Conservation (phyloP, 2,113 vertebrate genomes). For the Misgurnus anguillicaudatus region DNA sequence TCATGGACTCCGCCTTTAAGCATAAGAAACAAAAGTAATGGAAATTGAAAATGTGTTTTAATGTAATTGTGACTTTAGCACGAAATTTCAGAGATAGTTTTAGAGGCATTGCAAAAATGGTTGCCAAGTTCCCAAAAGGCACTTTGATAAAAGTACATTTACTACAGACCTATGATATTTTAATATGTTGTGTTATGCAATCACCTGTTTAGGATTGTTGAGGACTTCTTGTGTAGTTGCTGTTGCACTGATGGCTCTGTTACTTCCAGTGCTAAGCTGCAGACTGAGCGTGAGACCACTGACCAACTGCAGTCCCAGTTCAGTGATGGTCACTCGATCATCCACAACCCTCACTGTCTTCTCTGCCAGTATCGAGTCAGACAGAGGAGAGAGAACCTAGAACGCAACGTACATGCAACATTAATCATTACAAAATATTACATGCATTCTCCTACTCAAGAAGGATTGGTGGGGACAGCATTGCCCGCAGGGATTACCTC, state of each 20-base stretch:
- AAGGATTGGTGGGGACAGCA: constrained; percentile 2
- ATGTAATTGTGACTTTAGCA: too few species aligned
- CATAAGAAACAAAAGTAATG: too few species aligned
- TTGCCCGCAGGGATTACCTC: constrained; percentile 7
- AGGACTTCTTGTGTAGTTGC: constrained; percentile 86
- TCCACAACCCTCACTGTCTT: constrained; percentile 91
- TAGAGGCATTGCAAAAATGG: too few species aligned
- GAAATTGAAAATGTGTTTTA: too few species aligned
- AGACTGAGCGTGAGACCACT: constrained; percentile 86
- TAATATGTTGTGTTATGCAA: not conserved
- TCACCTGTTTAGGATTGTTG: constrained; percentile 88
- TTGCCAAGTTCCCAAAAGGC: too few species aligned
- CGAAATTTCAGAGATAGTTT: too few species aligned
- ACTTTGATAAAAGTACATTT: too few species aligned
- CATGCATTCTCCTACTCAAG: constrained; percentile 17
- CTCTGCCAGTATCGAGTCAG: constrained; percentile 96
- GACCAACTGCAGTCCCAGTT: constrained; percentile 90
- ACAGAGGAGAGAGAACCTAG: constrained; percentile 92
- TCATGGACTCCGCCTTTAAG: too few species aligned
- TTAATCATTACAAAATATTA: constrained; percentile 19
- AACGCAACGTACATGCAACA: constrained; percentile 22
- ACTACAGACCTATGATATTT: not conserved
- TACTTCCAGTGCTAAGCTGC: constrained; percentile 81
- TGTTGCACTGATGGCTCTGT: constrained; percentile 83
- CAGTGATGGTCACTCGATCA: constrained; percentile 92